phyloP scores from a whole-genome alignment of 2,113 vertebrate species.

The Cranoglanis bouderius region DNA sequence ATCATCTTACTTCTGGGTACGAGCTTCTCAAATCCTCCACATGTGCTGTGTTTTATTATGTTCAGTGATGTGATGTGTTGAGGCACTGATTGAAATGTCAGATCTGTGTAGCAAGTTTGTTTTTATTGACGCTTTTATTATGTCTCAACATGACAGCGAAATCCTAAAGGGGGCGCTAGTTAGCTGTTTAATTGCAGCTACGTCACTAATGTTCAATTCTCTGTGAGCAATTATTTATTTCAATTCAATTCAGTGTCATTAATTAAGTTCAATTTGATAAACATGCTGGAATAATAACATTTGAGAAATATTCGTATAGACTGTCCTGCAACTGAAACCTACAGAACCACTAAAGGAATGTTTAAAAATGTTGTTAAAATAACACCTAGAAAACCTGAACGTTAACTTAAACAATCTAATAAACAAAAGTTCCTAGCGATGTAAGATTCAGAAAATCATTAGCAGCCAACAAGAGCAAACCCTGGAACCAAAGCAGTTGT shows the following conservation, averaged over 20 bases:
- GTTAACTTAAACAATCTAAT: background rate
- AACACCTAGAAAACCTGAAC: background rate
- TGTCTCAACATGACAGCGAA: background rate
- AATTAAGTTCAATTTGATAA: background rate
- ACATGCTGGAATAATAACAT: background rate
- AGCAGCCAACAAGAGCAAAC: background rate
- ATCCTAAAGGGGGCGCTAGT: background rate
- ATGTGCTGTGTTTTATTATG: background rate
- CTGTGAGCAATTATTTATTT: background rate
- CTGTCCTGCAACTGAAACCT: background rate
- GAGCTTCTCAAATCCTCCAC: conserved; percentile 55
- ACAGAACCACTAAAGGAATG: background rate
- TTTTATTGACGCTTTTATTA: background rate
- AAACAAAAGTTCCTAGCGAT: background rate
- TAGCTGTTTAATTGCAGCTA: background rate
- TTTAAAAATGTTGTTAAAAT: background rate
- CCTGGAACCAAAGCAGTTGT: background rate
- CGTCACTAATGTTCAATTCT: background rate
- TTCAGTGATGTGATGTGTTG: background rate
- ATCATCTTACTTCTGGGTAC: conserved; percentile 93
- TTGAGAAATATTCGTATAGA: background rate
- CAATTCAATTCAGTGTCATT: no score
- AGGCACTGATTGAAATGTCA: background rate
- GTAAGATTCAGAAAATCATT: background rate
- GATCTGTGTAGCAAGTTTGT: background rate